Base-by-base conservation (phyloP, 2,113 vertebrate genomes). In the Melospiza georgiana region DNA sequence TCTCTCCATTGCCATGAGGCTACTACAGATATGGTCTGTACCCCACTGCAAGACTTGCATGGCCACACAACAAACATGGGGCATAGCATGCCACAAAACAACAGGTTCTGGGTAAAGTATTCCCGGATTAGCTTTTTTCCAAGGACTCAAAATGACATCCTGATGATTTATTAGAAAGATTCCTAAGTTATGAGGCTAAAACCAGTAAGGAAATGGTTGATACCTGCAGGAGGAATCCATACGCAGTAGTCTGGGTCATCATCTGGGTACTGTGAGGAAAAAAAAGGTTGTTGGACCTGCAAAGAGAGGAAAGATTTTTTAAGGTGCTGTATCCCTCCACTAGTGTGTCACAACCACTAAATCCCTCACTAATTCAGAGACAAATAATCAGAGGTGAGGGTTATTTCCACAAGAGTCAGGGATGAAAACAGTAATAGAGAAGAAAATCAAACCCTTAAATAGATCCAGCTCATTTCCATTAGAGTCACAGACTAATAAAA, bases 191-290 rank as follows among this genome's bases (percentile, higher is more conserved):
- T 9, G 62, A 48, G n/a, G 58, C 43, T 75, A 81, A 72, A 76
- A 49, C 11, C 3, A 6, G 4, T 22, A 89, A 73, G 96, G 52
- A 80, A 80, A 44, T 31, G 4, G 35, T 75, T 77, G 61, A 59
- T 98, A 99, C 99, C 99, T 98, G 98, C 94, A 95, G 99, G 99
- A 68, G 99, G 99, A 59, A 99, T 59, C 99, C 99, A 99, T 33
- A 99, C 97, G 57, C 99, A 99, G 83, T 99, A 99, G 97, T 99
- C 99, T 27, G 99, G 99, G 91, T 99, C 99, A 74, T 99, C 98
- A 71, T 99, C 98, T 69, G 99, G 99, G 94, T 99, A 99, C 89
- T 98, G 97, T 25, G 97, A 97, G 18, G 98, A 98, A 51, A 98
- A 97, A 92, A 98, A 91, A 13, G 62, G 83, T 21, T 67, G 94